Evolutionary conservation across 2,113 vertebrate species (phyloP).

Genomic region (Tragulus kanchil): DNA sequence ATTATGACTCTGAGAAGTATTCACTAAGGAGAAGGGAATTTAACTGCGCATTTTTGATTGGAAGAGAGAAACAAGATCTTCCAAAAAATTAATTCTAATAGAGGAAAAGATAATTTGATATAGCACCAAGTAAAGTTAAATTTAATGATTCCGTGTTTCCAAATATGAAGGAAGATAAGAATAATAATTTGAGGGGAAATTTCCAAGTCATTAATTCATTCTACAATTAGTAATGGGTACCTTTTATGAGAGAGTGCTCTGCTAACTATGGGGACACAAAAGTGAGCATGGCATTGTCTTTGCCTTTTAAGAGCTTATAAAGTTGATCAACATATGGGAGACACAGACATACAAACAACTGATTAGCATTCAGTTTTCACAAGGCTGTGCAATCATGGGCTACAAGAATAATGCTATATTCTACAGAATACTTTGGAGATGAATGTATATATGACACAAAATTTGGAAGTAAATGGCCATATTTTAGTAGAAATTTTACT

Average conservation of each 20-base stretch:
- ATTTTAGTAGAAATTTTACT: not conserved
- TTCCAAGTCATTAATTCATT: slow-evolving; percentile 36
- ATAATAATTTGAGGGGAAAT: not conserved
- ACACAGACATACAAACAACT: not conserved
- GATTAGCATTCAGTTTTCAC: not conserved
- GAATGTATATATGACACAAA: not conserved
- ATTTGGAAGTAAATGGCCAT: not conserved
- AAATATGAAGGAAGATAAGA: not conserved
- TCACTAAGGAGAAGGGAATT: not conserved
- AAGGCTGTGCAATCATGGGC: not conserved
- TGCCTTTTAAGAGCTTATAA: not conserved
- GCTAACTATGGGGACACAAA: not conserved
- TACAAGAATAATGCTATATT: not conserved
- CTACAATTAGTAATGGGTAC: not conserved
- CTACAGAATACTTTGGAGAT: slow-evolving; percentile 22
- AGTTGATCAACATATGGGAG: not conserved
- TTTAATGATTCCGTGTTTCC: slow-evolving; percentile 13
- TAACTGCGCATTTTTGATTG: not conserved
- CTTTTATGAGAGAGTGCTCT: not conserved
- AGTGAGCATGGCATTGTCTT: not conserved
- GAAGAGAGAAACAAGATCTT: not conserved
- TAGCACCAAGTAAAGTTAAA: not conserved
- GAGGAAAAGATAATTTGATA: not conserved
- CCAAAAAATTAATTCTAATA: not conserved
- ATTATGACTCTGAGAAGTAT: not conserved